Conservation (phyloP, 2,113 vertebrate genomes). For the Cyprinodon tularosa region DNA sequence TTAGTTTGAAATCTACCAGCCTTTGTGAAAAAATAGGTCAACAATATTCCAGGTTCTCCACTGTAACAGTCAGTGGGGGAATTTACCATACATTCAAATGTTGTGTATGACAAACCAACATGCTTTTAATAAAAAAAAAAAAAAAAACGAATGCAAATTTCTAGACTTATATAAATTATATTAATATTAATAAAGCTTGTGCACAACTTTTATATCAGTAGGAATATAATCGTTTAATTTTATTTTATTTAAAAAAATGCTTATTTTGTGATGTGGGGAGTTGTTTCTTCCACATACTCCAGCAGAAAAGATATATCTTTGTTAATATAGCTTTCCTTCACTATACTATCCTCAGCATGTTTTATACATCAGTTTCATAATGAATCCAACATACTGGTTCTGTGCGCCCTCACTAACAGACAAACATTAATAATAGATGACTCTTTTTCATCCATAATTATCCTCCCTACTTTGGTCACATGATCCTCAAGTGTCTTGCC, state of each 20-base stretch:
- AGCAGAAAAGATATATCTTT: no score
- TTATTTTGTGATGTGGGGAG: not conserved
- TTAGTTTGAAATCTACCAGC: not conserved
- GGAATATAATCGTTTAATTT: no score
- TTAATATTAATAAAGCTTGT: no score
- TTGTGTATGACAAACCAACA: not conserved
- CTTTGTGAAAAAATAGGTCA: not conserved
- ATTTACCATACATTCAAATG: not conserved
- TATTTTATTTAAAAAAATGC: not conserved
- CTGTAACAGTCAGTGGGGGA: not conserved
- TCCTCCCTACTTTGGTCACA: slow-evolving; percentile 61
- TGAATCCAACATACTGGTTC: slow-evolving; percentile 39
- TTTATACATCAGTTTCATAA: slow-evolving; percentile 30
- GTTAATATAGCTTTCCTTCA: no score
- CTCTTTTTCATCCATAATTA: slow-evolving; percentile 55
- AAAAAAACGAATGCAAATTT: no score
- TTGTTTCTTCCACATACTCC: no score
- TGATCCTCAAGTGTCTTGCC: slow-evolving; percentile 38
- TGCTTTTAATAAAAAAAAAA: no score
- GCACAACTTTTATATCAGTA: no score
- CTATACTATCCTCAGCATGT: not conserved
- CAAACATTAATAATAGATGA: slow-evolving; percentile 73
- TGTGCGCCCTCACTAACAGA: slow-evolving; percentile 56
- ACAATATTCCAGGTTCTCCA: not conserved
- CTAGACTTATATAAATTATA: no score